Evolutionary conservation across 2,797 vertebrate species (phyloP).

Genomic region (Acrossocheilus wenchowensis): DNA sequence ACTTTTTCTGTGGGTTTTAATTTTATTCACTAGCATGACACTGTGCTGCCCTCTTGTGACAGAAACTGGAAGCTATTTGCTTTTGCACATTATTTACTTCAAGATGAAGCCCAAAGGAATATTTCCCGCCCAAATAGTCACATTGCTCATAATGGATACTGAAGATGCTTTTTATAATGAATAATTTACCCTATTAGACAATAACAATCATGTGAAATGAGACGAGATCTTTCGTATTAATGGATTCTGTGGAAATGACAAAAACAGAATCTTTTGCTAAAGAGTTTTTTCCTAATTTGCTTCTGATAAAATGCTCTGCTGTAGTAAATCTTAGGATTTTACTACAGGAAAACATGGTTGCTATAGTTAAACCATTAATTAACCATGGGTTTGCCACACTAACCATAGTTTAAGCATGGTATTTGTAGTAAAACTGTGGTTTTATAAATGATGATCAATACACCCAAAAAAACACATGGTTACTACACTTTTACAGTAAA

Average conservation of each 20-base stretch:
- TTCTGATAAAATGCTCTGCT: background rate
- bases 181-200: background rate
- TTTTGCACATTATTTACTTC: background rate
- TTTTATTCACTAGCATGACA: conserved; percentile 15
- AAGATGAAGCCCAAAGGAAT: background rate
- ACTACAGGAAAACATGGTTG: background rate
- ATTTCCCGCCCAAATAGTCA: background rate
- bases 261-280: background rate
- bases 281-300: background rate
- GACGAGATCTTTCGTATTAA: background rate
- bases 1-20: background rate
- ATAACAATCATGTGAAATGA: background rate
- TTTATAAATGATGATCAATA: background rate
- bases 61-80: background rate
- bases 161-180: background rate
- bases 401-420: background rate
- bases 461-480: background rate
- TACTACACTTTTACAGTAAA: background rate
- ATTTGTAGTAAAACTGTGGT: background rate
- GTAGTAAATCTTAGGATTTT: background rate
- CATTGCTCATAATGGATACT: background rate
- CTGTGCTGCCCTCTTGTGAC: conserved; percentile 57
- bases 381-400: background rate
- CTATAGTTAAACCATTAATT: background rate
- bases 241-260: background rate